phyloP scores from a whole-genome alignment of 2,113 vertebrate genomes.

The Triplophysa rosa region DNA sequence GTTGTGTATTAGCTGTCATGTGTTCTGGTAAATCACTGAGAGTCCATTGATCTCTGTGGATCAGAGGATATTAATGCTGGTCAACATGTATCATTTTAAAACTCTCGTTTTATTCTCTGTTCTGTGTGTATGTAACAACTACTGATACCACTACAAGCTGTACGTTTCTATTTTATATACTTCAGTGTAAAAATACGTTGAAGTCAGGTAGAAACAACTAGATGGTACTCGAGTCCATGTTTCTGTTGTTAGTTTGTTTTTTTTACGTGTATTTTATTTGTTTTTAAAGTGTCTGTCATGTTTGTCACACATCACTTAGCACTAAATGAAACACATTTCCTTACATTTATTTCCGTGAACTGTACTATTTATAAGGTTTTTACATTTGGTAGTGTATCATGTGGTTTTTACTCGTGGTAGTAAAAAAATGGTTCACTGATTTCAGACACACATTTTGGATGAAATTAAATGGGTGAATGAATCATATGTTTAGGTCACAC shows the following conservation, averaged over 20 bases:
- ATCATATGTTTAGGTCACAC: too few species aligned
- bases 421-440: not conserved
- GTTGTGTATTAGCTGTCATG: not conserved
- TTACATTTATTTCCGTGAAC: not conserved
- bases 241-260: not conserved
- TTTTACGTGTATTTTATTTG: not conserved
- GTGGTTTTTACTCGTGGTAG: not conserved
- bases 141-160: not conserved
- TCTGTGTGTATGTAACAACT: not conserved
- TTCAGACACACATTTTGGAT: not conserved
- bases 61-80: not conserved
- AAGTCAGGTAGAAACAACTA: too few species aligned
- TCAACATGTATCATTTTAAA: slow-evolving; percentile 7
- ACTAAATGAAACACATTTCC: not conserved
- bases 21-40: not conserved
- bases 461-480: too few species aligned
- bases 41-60: too few species aligned
- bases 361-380: slow-evolving; percentile 11
- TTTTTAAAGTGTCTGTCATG: slow-evolving; percentile 4
- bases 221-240: not conserved
- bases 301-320: not conserved
- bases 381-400: not conserved
- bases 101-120: not conserved
- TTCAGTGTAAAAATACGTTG: not conserved
- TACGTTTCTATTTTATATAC: slow-evolving; percentile 8